Evolutionary conservation across 2,888 invertebrate genomes (phyloP).

Genomic region (Julus scanicus): DNA sequence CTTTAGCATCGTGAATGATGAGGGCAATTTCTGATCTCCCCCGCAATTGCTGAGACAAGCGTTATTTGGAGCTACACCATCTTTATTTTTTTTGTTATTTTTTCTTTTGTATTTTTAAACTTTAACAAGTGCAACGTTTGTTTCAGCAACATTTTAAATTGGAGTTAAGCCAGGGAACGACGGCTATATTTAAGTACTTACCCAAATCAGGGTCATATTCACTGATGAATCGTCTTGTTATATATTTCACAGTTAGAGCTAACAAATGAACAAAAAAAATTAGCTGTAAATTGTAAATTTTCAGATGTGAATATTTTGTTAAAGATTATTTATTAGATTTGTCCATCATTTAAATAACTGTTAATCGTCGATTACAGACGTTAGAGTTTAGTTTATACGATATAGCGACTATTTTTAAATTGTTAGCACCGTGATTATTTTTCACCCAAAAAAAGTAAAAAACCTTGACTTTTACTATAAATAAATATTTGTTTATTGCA

Average conservation of each 20-base stretch:
- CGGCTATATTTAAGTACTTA: constrained; percentile 61
- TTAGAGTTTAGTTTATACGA: not conserved
- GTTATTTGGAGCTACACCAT: not conserved
- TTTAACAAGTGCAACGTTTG: constrained; percentile 30
- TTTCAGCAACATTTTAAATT: constrained; percentile 28
- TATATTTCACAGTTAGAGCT: constrained; percentile 69
- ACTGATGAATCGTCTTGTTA: constrained; percentile 68
- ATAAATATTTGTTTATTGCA: not conserved
- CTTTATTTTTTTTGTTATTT: not conserved
- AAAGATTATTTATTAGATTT: not conserved
- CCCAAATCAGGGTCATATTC: constrained; percentile 68
- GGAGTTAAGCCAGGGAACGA: constrained; percentile 18
- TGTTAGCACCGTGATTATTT: not conserved
- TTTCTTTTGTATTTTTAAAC: constrained; percentile 43
- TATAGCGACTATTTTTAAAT: not conserved
- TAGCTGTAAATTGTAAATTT: not conserved
- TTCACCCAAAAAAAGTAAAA: not conserved
- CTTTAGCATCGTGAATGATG: constrained; percentile 7
- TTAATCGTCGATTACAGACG: not conserved
- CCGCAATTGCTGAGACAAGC: not conserved
- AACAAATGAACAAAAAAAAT: constrained; percentile 60
- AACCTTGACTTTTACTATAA: constrained; percentile 17
- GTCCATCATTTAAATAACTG: not conserved
- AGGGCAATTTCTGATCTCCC: not conserved
- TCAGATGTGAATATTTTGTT: not conserved